A percentile compares a stretch with the other conserved stretches of the same genome.
Conservation (phyloP, 2,113 vertebrate species). For the Microcebus murinus region DNA sequence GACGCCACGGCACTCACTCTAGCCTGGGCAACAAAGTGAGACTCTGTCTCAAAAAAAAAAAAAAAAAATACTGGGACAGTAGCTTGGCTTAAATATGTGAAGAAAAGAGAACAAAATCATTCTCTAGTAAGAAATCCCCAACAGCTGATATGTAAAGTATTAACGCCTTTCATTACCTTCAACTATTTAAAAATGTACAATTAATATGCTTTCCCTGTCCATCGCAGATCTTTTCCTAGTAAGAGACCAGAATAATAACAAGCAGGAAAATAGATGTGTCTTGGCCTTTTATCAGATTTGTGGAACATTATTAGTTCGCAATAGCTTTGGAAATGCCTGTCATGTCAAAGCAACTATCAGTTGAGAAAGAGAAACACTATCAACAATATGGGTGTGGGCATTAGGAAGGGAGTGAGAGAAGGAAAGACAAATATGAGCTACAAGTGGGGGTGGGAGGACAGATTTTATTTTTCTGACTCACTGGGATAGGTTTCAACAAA, state of each 20-base stretch:
- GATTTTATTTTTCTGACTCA: conserved; percentile 63
- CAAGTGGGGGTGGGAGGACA: conserved; percentile 34
- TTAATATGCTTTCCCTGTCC: not conserved
- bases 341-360: conserved; percentile 40
- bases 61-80: not conserved
- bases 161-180: not conserved
- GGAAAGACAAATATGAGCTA: conserved; percentile 62
- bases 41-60: too few species aligned
- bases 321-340: conserved; percentile 29
- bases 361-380: conserved; percentile 45
- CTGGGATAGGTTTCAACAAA: conserved; percentile 51
- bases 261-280: not conserved
- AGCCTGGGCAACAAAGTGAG: too few species aligned
- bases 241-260: not conserved
- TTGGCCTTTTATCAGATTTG: conserved; percentile 7
- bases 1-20: too few species aligned
- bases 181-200: not conserved
- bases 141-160: not conserved
- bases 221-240: not conserved
- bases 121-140: not conserved
- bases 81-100: not conserved
- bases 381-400: conserved; percentile 49
- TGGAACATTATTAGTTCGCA: not conserved
- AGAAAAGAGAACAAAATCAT: not conserved
- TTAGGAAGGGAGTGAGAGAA: not conserved